Conservation (phyloP, 2,113 vertebrate species). For the Ellobius talpinus region DNA sequence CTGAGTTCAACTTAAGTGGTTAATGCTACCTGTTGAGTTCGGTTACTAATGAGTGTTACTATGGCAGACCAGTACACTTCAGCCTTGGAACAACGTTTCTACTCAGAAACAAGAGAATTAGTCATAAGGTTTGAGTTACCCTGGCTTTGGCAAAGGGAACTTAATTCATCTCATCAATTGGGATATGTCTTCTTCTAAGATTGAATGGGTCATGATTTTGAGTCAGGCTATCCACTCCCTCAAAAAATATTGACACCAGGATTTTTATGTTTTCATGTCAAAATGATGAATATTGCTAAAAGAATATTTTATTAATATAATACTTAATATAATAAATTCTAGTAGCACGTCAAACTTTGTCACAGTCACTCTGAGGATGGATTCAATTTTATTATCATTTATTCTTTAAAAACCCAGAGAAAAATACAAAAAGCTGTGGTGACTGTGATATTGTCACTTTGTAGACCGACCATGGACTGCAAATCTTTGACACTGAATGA, state of each 20-base stretch:
- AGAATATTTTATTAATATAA: not conserved
- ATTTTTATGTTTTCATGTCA: constrained; percentile 21
- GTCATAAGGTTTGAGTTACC: not conserved
- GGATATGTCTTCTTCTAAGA: not conserved
- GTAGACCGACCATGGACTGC: not conserved
- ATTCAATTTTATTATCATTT: not conserved
- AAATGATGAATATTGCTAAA: constrained; percentile 21
- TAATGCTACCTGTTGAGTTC: not conserved
- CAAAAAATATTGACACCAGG: not conserved
- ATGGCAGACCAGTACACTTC: not conserved
- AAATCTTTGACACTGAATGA: not conserved
- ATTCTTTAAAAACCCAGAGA: not conserved
- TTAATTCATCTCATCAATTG: not conserved
- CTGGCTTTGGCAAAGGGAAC: constrained; percentile 22
- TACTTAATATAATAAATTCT: constrained; percentile 29
- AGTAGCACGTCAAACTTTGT: constrained; percentile 5
- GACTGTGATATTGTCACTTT: not conserved
- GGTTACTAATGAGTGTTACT: not conserved
- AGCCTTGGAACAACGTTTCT: not conserved
- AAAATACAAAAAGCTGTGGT: not conserved
- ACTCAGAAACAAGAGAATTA: not conserved
- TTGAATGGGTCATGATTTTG: not conserved
- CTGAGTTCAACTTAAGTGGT: not conserved
- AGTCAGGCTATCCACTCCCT: not conserved
- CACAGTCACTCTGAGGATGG: not conserved